Conservation (phyloP, 2,888 invertebrate genomes). For the Reticulitermes lucifugus region DNA sequence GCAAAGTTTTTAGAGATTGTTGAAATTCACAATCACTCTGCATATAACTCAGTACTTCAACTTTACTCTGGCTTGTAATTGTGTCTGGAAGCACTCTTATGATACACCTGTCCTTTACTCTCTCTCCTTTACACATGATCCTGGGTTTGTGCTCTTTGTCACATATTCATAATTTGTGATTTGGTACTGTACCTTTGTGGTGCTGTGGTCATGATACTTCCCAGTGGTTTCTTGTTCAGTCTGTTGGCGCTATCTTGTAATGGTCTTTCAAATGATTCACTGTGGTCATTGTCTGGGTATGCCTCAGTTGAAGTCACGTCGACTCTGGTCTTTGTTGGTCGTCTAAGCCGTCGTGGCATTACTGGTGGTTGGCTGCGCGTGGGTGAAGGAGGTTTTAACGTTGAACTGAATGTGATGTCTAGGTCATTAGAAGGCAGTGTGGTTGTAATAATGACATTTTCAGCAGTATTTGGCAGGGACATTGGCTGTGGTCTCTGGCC, state of each 20-base stretch:
- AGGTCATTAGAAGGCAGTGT: not conserved
- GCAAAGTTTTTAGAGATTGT: too few relatives aligned
- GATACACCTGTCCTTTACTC: too few relatives aligned
- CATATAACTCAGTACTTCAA: too few relatives aligned
- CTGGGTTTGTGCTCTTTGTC: too few relatives aligned
- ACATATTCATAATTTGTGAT: not conserved
- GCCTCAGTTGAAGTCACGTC: conserved; percentile 2
- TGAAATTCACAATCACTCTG: too few relatives aligned
- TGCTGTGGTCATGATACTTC: not conserved
- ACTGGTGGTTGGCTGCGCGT: not conserved
- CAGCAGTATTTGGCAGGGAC: not conserved
- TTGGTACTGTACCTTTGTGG: conserved; percentile 22
- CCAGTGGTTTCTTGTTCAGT: conserved; percentile 37
- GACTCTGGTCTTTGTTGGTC: conserved; percentile 8
- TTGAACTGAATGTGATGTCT: conserved; percentile 1
- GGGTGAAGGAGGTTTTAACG: not conserved
- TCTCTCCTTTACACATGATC: too few relatives aligned
- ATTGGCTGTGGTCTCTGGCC: conserved; percentile 4
- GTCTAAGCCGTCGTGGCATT: conserved; percentile 1
- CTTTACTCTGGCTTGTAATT: too few relatives aligned
- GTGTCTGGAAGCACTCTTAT: too few relatives aligned
- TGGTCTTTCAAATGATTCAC: conserved; percentile 40
- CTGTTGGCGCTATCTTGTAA: conserved; percentile 19
- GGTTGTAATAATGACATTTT: not conserved
- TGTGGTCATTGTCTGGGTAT: conserved; percentile 38